A percentile compares a stretch with the other conserved stretches of the same genome.
Evolutionary conservation across 2,888 invertebrate genomes (phyloP).

Genomic region (Cantharis rustica): DNA sequence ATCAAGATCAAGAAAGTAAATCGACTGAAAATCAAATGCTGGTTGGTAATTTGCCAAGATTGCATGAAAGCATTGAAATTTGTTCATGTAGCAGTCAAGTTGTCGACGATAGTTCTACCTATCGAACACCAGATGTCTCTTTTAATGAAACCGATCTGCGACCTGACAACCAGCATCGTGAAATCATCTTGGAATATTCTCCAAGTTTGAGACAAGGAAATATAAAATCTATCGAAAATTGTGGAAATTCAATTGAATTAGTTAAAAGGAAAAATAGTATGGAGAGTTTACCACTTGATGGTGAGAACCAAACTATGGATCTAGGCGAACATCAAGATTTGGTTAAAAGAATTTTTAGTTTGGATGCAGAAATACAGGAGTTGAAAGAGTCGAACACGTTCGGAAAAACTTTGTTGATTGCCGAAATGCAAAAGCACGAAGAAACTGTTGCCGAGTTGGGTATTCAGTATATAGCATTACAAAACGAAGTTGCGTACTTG

Average conservation of each 20-base stretch:
- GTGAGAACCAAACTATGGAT: neutral
- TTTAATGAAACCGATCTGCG: neutral
- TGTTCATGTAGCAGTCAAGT: neutral
- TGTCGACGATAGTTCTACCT: neutral
- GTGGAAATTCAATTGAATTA: too few species aligned
- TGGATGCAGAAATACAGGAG: neutral
- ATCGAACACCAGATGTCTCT: neutral
- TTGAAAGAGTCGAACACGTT: neutral
- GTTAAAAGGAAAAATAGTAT: too few species aligned
- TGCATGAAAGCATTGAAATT: neutral
- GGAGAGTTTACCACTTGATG: neutral
- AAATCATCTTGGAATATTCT: neutral
- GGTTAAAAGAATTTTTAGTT: neutral
- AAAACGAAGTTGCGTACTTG: neutral
- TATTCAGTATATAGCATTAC: neutral
- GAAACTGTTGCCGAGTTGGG: neutral
- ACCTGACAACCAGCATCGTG: neutral
- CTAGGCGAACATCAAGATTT: neutral
- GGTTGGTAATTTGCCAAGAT: neutral
- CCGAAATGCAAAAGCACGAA: neutral
- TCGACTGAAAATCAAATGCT: neutral
- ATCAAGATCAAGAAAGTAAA: neutral
- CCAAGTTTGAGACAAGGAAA: too few species aligned
- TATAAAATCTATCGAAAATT: too few species aligned
- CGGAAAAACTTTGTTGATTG: neutral